phyloP scores from a whole-genome alignment of 2,797 vertebrate species.

The Etheostoma nigrum region DNA sequence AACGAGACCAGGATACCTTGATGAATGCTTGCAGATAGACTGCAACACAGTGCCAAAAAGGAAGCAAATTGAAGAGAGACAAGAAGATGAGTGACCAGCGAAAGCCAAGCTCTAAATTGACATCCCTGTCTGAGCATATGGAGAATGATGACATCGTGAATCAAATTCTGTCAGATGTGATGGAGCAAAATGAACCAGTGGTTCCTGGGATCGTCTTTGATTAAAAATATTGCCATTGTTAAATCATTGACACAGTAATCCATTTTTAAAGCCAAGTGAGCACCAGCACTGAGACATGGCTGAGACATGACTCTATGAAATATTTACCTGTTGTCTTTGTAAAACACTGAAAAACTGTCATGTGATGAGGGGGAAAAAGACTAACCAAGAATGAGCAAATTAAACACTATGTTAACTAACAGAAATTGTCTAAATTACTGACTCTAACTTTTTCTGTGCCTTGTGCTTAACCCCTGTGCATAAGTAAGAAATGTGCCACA shows the following conservation, averaged over 20 bases:
- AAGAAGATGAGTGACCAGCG: slow-evolving; percentile 15
- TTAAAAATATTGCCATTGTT: slow-evolving; percentile 59
- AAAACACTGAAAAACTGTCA: not conserved
- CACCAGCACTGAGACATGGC: not conserved
- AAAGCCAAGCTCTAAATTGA: slow-evolving; percentile 9
- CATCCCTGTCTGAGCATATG: slow-evolving; percentile 18
- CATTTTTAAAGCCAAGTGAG: slow-evolving; percentile 36
- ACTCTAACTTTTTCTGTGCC: not conserved
- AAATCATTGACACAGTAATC: slow-evolving; percentile 57
- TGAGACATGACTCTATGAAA: slow-evolving; percentile 6
- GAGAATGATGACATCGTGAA: slow-evolving; percentile 58
- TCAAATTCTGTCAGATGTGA: slow-evolving; percentile 59
- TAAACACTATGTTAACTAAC: not conserved
- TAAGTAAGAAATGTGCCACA: slow-evolving; percentile 26
- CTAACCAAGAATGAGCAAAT: not conserved
- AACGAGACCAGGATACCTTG: not conserved
- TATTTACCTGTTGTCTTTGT: slow-evolving; percentile 24
- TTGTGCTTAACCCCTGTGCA: slow-evolving; percentile 1
- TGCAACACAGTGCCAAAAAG: not conserved
- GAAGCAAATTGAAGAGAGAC: slow-evolving; percentile 5
- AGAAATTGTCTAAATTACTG: not conserved
- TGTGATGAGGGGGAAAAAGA: not conserved
- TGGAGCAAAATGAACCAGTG: slow-evolving; percentile 44
- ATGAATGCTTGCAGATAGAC: slow-evolving; percentile 3
- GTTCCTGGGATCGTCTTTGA: slow-evolving; percentile 52